Evolutionary conservation across 2,888 invertebrate species (phyloP), one percentile per base, ranked within the genome.

Genomic region (Erebia ligea): DNA sequence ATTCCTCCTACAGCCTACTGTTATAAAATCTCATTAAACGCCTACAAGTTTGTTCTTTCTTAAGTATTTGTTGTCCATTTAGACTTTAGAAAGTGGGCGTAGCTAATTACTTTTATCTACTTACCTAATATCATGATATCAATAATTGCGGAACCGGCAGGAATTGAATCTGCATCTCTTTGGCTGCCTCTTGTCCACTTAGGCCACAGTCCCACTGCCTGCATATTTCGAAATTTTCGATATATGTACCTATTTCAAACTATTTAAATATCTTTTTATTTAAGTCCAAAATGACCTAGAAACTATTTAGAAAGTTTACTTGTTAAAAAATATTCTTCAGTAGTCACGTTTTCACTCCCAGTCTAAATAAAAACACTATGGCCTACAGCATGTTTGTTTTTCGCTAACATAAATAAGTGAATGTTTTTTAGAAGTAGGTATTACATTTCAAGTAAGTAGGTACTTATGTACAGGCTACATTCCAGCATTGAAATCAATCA

Each of bases 401-500:
- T 50, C 61, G 70, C 40, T 68, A 69, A 75, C 69, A 72, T 70
- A 76, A 73, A 75, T 75, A 75, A 70, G 50, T 68, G 68, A 68
- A 75, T 73, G 76, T 73, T 73, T 68, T 75, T 68, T 67, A 71
- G 64, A 34, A 65, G 84, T 58, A 17, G 6, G 25, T 25, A 67
- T 69, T 54, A 58, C 21, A 70, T 68, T 62, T 70, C 65, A 66
- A 56, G 54, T 40, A 52, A n/a, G n/a, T n/a, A n/a, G n/a, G n/a
- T n/a, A n/a, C n/a, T n/a, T n/a, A n/a, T n/a, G n/a, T n/a, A n/a
- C n/a, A n/a, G n/a, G n/a, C 59, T 34, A 52, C 58, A 63, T 40
- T 70, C 59, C 59, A 50, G 52, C 66, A 58, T 66, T 61, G 66
- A 66, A 70, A 66, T 66, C 17, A 59, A 65, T n/a, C n/a, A n/a